phyloP scores from a whole-genome alignment of 1,140 invertebrate genomes.

The Drusus annulatus region DNA sequence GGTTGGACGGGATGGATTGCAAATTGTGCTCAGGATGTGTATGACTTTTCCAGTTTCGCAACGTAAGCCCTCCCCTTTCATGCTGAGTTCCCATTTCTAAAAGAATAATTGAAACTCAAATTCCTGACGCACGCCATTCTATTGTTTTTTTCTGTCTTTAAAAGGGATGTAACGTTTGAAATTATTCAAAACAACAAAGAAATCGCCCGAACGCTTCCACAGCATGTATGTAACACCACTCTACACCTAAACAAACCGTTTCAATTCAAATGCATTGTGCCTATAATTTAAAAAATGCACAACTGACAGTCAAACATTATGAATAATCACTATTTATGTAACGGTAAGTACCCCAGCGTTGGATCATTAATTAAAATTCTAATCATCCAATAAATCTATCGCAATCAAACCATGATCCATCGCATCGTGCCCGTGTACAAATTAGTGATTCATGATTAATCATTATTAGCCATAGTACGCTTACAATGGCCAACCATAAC shows the following conservation, averaged over 20 bases:
- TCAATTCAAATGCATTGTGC: too few species aligned
- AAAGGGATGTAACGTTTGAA: slow-evolving; percentile 3
- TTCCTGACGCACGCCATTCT: slow-evolving; percentile 20
- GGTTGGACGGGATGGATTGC: slow-evolving; percentile 51
- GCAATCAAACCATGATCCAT: slow-evolving; percentile 42
- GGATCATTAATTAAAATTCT: slow-evolving; percentile 35
- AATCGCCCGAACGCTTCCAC: background rate
- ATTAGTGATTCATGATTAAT: slow-evolving; percentile 44
- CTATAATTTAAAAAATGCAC: too few species aligned
- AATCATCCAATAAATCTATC: slow-evolving; percentile 39
- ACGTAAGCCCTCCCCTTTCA: slow-evolving; percentile 41
- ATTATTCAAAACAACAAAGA: slow-evolving; percentile 5
- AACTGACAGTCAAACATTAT: too few species aligned
- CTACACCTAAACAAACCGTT: too few species aligned
- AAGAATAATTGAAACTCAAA: slow-evolving; percentile 44
- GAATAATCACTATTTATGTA: slow-evolving; percentile 5
- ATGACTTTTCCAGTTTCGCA: slow-evolving; percentile 51
- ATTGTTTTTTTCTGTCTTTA: slow-evolving; percentile 38
- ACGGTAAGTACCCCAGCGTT: background rate
- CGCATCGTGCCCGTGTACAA: slow-evolving; percentile 31
- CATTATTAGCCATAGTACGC: slow-evolving; percentile 31
- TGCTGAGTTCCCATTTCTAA: slow-evolving; percentile 30
- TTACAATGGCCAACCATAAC: slow-evolving; percentile 34
- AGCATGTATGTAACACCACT: too few species aligned
- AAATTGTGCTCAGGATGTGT: slow-evolving; percentile 50